Evolutionary conservation across 1,140 invertebrate species (phyloP).

Genomic region (Gryon sp.): DNA sequence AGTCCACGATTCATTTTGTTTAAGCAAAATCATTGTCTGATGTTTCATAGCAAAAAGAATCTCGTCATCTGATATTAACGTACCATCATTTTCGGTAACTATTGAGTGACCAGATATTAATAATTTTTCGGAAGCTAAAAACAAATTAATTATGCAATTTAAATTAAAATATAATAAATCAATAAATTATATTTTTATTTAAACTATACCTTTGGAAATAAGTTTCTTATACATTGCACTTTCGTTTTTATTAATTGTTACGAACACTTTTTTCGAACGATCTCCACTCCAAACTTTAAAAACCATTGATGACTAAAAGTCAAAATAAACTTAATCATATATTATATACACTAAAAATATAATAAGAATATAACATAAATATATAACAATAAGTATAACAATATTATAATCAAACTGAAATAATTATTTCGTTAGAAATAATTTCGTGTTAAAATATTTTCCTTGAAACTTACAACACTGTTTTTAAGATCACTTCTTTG

Average conservation of each 20-base stretch:
- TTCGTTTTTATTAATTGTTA: constrained; percentile 7
- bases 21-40: constrained; percentile 15
- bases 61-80: constrained; percentile 22
- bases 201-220: constrained; percentile 22
- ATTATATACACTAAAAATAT: too few species aligned
- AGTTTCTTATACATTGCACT: constrained; percentile 4
- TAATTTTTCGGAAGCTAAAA: constrained; percentile 26
- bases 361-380: too few species aligned
- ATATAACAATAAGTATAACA: too few species aligned
- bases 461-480: background rate
- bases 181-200: background rate
- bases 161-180: too few species aligned
- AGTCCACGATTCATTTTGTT: constrained; percentile 18
- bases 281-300: constrained; percentile 29
- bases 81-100: constrained; percentile 31
- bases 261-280: constrained; percentile 18
- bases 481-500: background rate
- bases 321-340: background rate
- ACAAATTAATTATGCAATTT: background rate
- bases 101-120: constrained; percentile 1
- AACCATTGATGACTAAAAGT: background rate
- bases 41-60: constrained; percentile 6
- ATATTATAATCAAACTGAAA: too few species aligned
- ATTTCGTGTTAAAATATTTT: too few species aligned
- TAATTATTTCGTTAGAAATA: background rate